These are phyloP conservation scores for Acanthurus lineatus DNA, from an alignment of 2,797 vertebrate species.

Conservation along the genomic window DNA sequence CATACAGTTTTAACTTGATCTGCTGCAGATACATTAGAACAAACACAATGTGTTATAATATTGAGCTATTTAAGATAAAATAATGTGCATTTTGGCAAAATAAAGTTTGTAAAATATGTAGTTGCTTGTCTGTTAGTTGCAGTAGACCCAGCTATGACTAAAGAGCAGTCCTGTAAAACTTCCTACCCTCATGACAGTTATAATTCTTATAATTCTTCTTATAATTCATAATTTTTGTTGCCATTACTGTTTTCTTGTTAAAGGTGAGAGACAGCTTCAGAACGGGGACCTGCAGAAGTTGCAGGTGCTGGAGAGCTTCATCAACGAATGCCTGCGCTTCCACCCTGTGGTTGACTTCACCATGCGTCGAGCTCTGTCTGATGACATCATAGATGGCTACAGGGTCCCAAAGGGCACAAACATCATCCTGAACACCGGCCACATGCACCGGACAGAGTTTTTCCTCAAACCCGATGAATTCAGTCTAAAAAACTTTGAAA, in stretches of 20 bases:
- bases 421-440: constrained; percentile 93
- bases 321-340: constrained; percentile 93
- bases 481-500: constrained; percentile 92
- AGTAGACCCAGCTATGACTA: too few species aligned
- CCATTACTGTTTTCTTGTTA: not conserved
- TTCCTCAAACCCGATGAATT: constrained; percentile 93
- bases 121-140: too few species aligned
- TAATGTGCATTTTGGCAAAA: not conserved
- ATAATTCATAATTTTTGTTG: not conserved
- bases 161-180: not conserved
- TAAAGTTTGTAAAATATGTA: not conserved
- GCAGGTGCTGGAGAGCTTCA: constrained; percentile 91
- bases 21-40: not conserved
- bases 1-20: not conserved
- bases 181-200: not conserved
- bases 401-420: constrained; percentile 94
- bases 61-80: not conserved
- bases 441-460: constrained; percentile 93
- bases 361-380: constrained; percentile 91
- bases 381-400: constrained; percentile 95
- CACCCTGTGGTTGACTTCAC: constrained; percentile 94
- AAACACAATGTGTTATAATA: too few species aligned
- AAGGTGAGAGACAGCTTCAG: constrained; percentile 88
- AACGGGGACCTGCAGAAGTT: constrained; percentile 89
- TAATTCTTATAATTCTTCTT: not conserved